Conservation (phyloP, 2,797 vertebrate species). For the Amblyopsis hoosieri region DNA sequence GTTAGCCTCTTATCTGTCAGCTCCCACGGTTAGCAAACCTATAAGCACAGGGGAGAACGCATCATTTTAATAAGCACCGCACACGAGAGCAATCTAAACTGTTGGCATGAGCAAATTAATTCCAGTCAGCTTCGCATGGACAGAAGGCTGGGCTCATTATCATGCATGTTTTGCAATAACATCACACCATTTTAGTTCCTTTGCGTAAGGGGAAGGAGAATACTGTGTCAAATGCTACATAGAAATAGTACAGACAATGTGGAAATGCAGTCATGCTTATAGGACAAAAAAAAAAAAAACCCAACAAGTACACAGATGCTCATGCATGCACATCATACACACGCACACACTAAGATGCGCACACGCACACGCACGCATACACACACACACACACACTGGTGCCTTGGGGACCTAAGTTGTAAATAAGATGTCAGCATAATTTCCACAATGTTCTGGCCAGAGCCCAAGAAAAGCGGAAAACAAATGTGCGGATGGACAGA, state of each 20-base stretch:
- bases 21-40: slow-evolving; percentile 49
- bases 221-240: slow-evolving; percentile 11
- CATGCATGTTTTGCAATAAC: slow-evolving; percentile 24
- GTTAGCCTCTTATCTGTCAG: slow-evolving; percentile 51
- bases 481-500: slow-evolving; percentile 62
- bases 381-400: slow-evolving; percentile 5
- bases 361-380: slow-evolving; percentile 17
- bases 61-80: slow-evolving; percentile 59
- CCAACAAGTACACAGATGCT: slow-evolving; percentile 3
- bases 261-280: slow-evolving; percentile 8
- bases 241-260: slow-evolving; percentile 17
- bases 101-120: slow-evolving; percentile 41
- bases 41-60: slow-evolving; percentile 43
- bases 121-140: slow-evolving; percentile 35
- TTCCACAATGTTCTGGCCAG: slow-evolving; percentile 41
- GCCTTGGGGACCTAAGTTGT: slow-evolving; percentile 50
- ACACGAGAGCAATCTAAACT: slow-evolving; percentile 43
- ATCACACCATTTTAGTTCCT: not conserved
- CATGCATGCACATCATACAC: not conserved
- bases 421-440: slow-evolving; percentile 65
- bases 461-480: slow-evolving; percentile 45
- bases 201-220: not conserved
- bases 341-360: not conserved
- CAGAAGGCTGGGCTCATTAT: slow-evolving; percentile 21
- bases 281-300: slow-evolving; percentile 18